A percentile compares a stretch with the other conserved stretches of the same genome.
Evolutionary conservation across 1,140 invertebrate genomes (phyloP).

Genomic region (Vanessa tameamea): DNA sequence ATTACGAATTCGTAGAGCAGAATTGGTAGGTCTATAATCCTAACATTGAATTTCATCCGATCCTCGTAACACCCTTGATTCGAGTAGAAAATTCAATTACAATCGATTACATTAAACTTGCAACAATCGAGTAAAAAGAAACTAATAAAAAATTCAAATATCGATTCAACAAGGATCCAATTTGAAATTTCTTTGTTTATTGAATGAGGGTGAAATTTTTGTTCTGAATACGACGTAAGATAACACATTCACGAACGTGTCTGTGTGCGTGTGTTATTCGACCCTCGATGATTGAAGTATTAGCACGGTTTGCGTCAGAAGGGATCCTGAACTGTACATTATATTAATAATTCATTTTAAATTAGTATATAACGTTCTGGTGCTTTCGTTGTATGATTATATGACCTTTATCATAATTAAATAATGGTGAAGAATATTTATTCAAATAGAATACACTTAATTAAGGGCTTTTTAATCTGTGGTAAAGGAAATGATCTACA

Average conservation of each 20-base stretch:
- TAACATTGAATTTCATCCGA: conserved; percentile 10
- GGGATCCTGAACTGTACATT: neutral
- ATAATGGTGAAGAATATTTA: too few species aligned
- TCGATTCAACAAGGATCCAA: conserved; percentile 58
- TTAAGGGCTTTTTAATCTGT: too few species aligned
- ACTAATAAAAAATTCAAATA: conserved; percentile 64
- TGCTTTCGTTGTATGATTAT: too few species aligned
- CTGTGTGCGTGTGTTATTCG: neutral
- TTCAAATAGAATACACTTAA: too few species aligned
- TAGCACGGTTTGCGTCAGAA: conserved; percentile 10
- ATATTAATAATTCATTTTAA: too few species aligned
- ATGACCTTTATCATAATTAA: too few species aligned
- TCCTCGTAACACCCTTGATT: conserved; percentile 16
- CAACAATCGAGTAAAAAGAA: conserved; percentile 33
- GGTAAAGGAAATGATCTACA: too few species aligned
- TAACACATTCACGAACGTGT: neutral
- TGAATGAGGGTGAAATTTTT: conserved; percentile 47
- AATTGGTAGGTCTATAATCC: conserved; percentile 4
- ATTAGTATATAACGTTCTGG: too few species aligned
- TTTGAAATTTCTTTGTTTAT: conserved; percentile 61
- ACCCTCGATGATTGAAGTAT: conserved; percentile 19
- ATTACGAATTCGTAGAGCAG: conserved; percentile 9
- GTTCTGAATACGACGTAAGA: conserved; percentile 1
- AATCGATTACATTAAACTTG: conserved; percentile 30
- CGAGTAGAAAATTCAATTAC: conserved; percentile 39